phyloP scores from a whole-genome alignment of 2,113 vertebrate species.

The cattle (Bos taurus) region ARS-UCD2.0 NC_037330.1:31588001-31588500 shows the following conservation, averaged over 20 bases:
- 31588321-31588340: slow-evolving; percentile 11
- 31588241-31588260: not conserved
- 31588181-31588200: slow-evolving; percentile 33
- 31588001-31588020: not conserved
- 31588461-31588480: not conserved
- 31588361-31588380: not conserved
- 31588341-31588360: not conserved
- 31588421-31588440: not conserved
- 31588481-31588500: not conserved
- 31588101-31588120: slow-evolving; percentile 39
- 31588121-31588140: slow-evolving; percentile 67
- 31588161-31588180: slow-evolving; percentile 51
- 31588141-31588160: slow-evolving; percentile 45
- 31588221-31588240: slow-evolving; percentile 3
- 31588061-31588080: not conserved
- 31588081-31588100: slow-evolving; percentile 49
- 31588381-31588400: not conserved
- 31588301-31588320: not conserved
- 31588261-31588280: not conserved
- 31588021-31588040: not conserved
- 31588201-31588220: slow-evolving; percentile 18
- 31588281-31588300: slow-evolving; percentile 14
- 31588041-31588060: not conserved
- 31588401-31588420: not conserved
- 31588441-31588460: not conserved